Conservation (phyloP, 2,797 vertebrate genomes). For the Channa striata region DNA sequence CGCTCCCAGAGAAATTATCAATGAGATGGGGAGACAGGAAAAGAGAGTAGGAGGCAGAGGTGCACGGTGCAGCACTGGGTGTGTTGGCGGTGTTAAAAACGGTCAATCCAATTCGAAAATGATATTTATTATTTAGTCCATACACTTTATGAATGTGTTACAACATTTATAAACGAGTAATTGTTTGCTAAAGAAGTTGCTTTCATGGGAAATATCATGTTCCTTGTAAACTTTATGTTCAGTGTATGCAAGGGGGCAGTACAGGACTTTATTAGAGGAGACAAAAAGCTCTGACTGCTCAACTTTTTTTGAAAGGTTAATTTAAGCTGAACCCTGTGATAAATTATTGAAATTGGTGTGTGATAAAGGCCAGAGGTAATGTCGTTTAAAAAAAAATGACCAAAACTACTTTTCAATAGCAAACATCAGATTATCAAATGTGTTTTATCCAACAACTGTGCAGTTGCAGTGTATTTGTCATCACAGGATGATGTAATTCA, state of each 20-base stretch:
- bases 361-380: slow-evolving; percentile 35
- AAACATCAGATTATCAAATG: slow-evolving; percentile 50
- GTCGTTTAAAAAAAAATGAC: slow-evolving; percentile 51
- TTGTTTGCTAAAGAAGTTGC: slow-evolving; percentile 11
- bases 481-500: slow-evolving; percentile 33
- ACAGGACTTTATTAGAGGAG: slow-evolving; percentile 61
- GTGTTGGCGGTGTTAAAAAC: slow-evolving; percentile 50
- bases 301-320: slow-evolving; percentile 42
- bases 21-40: slow-evolving; percentile 70
- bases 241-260: slow-evolving; percentile 61
- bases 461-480: slow-evolving; percentile 27
- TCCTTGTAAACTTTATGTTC: slow-evolving; percentile 13
- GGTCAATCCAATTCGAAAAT: slow-evolving; percentile 76
- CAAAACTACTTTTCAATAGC: slow-evolving; percentile 49
- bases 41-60: slow-evolving; percentile 24
- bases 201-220: slow-evolving; percentile 12
- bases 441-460: slow-evolving; percentile 28
- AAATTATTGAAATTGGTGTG: slow-evolving; percentile 44
- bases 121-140: slow-evolving; percentile 77
- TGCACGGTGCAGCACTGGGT: neutral
- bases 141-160: slow-evolving; percentile 45
- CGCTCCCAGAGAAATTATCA: slow-evolving; percentile 86
- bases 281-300: slow-evolving; percentile 31
- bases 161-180: slow-evolving; percentile 25
- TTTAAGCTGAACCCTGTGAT: slow-evolving; percentile 44